Evolutionary conservation across 2,797 vertebrate species (phyloP), one percentile per base, ranked within the genome.

Genomic region (Xiphorhynchus erythropygius): DNA sequence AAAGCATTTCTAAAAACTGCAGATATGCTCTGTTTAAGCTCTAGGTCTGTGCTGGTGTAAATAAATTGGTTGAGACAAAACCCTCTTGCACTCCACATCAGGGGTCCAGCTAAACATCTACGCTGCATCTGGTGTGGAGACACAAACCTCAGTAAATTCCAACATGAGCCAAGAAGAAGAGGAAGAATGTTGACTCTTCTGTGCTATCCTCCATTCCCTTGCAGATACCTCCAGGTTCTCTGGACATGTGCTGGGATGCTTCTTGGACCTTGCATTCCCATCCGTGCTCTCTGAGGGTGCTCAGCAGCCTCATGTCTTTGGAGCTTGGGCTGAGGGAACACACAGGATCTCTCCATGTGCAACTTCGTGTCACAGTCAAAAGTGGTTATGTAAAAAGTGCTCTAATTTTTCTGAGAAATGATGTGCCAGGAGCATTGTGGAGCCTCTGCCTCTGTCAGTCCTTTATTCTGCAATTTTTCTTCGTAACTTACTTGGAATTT

Each of bases 231-330:
- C 19, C n/a, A 37, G 27, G 50, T 49, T 69, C 24, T 37, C 23
- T 28, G 32, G 55, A 21, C 11, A 0, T 0, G 0, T 30, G 33
- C 69, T 57, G n/a, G 27, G 53, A 11, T 33, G 27, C 18, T 83
- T 32, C 70, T 21, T 76, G 12, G 32, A n/a, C 18, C 30, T 87
- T 37, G 15, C 13, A 2, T 44, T 91, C 32, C 57, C 17, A 59
- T 2, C n/a, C 0, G 0, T 41, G 15, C 49, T 41, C 14, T 53
- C 59, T 49, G 35, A 27, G 28, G 4, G 33, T 13, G 11, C 37
- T 60, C 13, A 11, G 8, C 30, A 84, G 30, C 32, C 28, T 0
- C 0, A 7, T 64, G 35, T 44, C 42, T 56, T 50, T 74, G 47
- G 62, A 65, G 28, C 37, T 56, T 62, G 44, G 17, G 5, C 7